A percentile compares a stretch with the other conserved stretches of the same genome.
Conservation (phyloP, 2,888 invertebrate species). For the Cantharis lateralis region DNA sequence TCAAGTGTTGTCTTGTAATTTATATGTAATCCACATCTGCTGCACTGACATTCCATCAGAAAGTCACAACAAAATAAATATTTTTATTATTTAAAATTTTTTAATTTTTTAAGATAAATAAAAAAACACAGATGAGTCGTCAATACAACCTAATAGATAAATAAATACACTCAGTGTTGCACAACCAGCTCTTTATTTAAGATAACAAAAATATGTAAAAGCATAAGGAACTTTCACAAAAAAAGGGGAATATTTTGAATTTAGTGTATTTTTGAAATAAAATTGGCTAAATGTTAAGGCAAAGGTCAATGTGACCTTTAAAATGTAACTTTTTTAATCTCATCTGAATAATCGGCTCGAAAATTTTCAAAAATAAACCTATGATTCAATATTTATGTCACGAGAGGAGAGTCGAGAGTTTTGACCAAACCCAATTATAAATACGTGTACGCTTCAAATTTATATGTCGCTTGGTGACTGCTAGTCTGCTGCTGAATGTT, state of each 20-base stretch:
- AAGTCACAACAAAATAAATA: not conserved
- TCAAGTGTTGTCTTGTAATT: not conserved
- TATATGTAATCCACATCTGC: constrained; percentile 9
- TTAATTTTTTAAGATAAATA: not conserved
- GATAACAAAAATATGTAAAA: not conserved
- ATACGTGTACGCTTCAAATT: not conserved
- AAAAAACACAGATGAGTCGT: not conserved
- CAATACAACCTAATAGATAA: not conserved
- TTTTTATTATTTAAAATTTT: not conserved
- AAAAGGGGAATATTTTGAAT: not conserved
- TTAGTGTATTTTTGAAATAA: not conserved
- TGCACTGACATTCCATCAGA: not conserved
- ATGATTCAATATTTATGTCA: not conserved
- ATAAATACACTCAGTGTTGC: not conserved
- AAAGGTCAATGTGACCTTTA: not conserved
- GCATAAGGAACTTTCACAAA: not conserved
- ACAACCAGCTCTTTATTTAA: not conserved
- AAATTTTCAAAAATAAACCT: not conserved
- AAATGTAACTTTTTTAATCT: not conserved
- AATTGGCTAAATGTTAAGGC: not conserved
- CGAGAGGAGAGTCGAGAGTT: not conserved
- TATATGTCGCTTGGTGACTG: not conserved
- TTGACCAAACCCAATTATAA: not conserved
- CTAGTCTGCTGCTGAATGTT: not conserved
- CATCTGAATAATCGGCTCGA: not conserved